Percentiles rank a stretch among this genome's conserved stretches.
Evolutionary conservation across 2,113 vertebrate species (phyloP).

Genomic region (Penelope pileata): DNA sequence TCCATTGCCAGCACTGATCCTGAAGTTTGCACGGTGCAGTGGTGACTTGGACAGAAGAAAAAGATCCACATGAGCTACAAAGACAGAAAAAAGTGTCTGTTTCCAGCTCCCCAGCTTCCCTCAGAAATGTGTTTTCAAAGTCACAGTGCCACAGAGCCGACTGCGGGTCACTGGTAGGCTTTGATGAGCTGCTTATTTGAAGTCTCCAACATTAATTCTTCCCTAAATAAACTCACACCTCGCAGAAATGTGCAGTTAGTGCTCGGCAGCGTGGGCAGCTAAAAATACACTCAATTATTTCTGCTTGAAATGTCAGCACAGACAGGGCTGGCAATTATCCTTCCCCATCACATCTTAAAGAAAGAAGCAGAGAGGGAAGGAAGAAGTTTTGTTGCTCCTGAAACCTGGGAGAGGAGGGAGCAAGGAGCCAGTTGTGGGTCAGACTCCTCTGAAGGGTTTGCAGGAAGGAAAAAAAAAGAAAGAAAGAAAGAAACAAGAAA

Average conservation of each 20-base stretch:
- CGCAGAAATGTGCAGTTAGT: not conserved
- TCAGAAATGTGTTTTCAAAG: not conserved
- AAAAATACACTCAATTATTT: constrained; percentile 54
- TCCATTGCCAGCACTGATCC: not conserved
- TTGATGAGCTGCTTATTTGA: not conserved
- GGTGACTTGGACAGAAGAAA: not conserved
- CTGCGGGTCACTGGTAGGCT: not conserved
- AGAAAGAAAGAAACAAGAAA: not conserved
- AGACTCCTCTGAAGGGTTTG: not conserved
- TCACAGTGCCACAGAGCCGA: not conserved
- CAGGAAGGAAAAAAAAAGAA: not conserved
- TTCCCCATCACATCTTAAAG: not conserved
- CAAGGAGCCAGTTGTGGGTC: rapidly evolving
- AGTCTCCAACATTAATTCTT: not conserved
- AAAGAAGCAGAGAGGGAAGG: not conserved
- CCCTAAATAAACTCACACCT: not conserved
- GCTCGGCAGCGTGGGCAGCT: not conserved
- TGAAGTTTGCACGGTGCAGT: rapidly evolving
- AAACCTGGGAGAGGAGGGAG: not conserved
- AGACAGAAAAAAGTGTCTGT: not conserved
- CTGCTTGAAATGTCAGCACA: not conserved
- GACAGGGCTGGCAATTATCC: not conserved
- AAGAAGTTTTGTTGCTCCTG: not conserved
- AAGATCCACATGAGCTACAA: not conserved
- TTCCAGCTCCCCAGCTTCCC: not conserved